These are phyloP conservation scores for Eupithecia dodoneata DNA, from an alignment of 2,888 invertebrate genomes.

Conservation along the genomic window DNA sequence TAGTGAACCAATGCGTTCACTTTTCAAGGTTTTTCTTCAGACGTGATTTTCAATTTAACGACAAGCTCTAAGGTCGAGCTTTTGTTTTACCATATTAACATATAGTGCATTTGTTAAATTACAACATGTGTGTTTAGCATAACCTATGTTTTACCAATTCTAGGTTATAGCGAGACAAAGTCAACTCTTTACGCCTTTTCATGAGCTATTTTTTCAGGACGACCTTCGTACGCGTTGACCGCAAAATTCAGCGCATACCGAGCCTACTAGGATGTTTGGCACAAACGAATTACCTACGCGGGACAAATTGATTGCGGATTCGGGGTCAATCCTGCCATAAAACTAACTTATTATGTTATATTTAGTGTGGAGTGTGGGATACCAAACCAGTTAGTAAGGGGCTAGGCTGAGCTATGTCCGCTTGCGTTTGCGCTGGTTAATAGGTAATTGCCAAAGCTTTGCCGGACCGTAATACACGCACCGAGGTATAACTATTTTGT, in stretches of 20 bases:
- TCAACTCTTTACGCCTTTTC: not conserved
- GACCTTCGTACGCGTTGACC: not conserved
- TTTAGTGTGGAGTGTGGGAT: not conserved
- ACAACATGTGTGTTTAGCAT: not conserved
- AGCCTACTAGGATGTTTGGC: no score
- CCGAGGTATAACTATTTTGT: conserved; percentile 13
- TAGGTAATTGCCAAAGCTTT: conserved; percentile 11
- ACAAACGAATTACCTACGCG: not conserved
- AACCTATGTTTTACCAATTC: not conserved
- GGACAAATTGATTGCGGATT: not conserved
- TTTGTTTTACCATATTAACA: conserved; percentile 1
- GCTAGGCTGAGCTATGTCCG: not conserved
- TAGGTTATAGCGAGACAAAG: no score
- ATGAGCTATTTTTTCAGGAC: not conserved
- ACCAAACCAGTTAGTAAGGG: not conserved
- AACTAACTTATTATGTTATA: not conserved
- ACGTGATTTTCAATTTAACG: conserved; percentile 1
- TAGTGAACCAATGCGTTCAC: conserved; percentile 28
- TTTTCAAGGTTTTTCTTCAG: conserved; percentile 19
- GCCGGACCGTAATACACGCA: not conserved
- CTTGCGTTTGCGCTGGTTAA: not conserved
- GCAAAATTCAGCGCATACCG: not conserved
- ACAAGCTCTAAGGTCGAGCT: conserved; percentile 6
- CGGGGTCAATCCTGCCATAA: not conserved
- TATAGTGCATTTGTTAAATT: not conserved